These are phyloP conservation scores for Folsomia manolachei DNA, from an alignment of 2,888 invertebrate species.

Conservation along the genomic window DNA sequence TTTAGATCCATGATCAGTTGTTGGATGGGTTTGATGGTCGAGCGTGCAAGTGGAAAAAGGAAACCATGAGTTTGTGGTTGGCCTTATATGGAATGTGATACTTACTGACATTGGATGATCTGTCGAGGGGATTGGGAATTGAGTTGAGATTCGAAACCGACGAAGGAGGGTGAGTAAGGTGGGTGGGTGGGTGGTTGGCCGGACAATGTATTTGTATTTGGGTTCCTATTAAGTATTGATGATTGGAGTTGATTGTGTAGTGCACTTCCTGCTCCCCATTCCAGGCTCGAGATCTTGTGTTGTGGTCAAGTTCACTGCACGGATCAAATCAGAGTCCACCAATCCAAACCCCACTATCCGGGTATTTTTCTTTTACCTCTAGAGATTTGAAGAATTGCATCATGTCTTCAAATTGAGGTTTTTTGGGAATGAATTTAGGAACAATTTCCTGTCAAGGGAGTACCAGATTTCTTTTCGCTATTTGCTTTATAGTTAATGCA, in stretches of 20 bases:
- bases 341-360: no score
- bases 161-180: background rate
- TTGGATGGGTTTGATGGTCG: no score
- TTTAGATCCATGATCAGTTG: background rate
- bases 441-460: constrained; percentile 3
- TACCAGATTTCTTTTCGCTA: no score
- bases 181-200: background rate
- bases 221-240: constrained; percentile 17
- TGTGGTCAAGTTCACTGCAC: constrained; percentile 2
- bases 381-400: constrained; percentile 11
- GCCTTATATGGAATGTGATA: constrained; percentile 6
- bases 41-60: background rate
- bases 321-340: no score
- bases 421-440: constrained; percentile 4
- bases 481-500: no score
- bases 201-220: constrained; percentile 8
- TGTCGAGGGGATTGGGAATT: constrained; percentile 8
- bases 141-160: no score
- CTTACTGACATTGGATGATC: constrained; percentile 1
- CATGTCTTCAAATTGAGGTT: background rate
- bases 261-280: background rate
- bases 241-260: constrained; percentile 17
- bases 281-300: no score
- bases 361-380: constrained; percentile 3
- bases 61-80: background rate